Conservation (phyloP, 1,140 invertebrate genomes). For the Drosophila tropicalis region DNA sequence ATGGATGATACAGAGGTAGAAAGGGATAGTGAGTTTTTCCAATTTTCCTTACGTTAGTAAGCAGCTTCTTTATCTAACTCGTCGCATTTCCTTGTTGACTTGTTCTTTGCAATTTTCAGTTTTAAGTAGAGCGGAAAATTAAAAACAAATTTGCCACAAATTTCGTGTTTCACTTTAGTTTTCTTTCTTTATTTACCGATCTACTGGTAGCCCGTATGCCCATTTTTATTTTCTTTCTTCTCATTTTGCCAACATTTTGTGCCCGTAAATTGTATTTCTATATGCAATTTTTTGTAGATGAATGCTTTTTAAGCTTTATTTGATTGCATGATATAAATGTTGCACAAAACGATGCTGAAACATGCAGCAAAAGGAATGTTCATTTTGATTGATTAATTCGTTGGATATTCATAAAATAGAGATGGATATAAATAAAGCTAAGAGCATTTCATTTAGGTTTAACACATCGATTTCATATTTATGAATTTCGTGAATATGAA, state of each 20-base stretch:
- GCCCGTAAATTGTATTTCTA: conserved; percentile 56
- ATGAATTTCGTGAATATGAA: background rate
- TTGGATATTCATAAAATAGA: conserved; percentile 7
- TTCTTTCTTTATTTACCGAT: conserved; percentile 6
- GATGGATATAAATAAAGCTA: conserved; percentile 1
- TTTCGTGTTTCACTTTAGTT: conserved; percentile 54
- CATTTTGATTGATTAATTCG: conserved; percentile 12
- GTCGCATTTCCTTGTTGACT: conserved; percentile 31
- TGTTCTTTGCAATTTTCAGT: conserved; percentile 61
- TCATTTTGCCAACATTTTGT: background rate
- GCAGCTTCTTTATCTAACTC: conserved; percentile 73
- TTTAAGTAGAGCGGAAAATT: conserved; percentile 79
- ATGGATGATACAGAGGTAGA: background rate
- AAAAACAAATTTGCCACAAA: conserved; percentile 74
- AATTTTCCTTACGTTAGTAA: conserved; percentile 38
- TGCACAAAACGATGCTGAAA: background rate
- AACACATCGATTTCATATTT: conserved; percentile 4
- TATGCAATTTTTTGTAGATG: background rate
- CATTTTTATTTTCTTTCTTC: conserved; percentile 25
- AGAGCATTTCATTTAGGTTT: conserved; percentile 4
- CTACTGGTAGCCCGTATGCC: background rate
- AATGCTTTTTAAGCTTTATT: background rate
- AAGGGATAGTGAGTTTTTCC: background rate
- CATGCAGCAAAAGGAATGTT: background rate
- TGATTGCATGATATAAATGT: conserved; percentile 7